Base-by-base conservation (phyloP, 2,113 vertebrate genomes). In the Bubo blakistoni region DNA sequence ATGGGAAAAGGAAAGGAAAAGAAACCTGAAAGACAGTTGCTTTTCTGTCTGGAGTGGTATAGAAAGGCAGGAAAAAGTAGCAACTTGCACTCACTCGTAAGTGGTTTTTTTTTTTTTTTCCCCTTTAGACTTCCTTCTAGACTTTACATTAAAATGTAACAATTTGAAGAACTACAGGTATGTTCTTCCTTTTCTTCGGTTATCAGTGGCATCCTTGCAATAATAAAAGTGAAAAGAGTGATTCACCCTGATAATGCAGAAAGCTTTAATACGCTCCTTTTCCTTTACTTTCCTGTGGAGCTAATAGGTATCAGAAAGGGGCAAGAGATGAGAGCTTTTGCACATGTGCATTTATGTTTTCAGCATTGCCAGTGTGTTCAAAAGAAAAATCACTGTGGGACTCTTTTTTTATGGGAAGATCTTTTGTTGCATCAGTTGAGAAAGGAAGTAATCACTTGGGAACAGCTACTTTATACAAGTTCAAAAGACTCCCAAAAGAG, bases 361-460 rank as follows among this genome's bases (percentile, higher is more conserved):
- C 96, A 96, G 84, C 77, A 88, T 89, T 91, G 87, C 90, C 76
- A 70, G 21, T 66, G 78, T 92, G 94, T 94, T 98, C 97, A 98
- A 98, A 98, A 96, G 95, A 90, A 93, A 91, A 93, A 92, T 69
- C 89, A 93, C 92, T 54, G 82, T 88, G 78, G 90, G 95, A 34
- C n/a, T 88, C 90, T 80, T 57, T 94, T 78, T 91, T 88, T 74
- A 81, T 94, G 77, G 93, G 92, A 85, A 96, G 83, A 84, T 97
- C 96, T 98, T 98, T 98, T 98, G 96, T 98, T 96, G 91, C 95
- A 96, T 97, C 95, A 85, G 82, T 97, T 98, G 97, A 98, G 96
- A 98, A 98, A 94, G 93, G 96, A 97, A 96, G 95, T 98, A 98
- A 98, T 98, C 98, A 97, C 97, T 97, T 97, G 97, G 98, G 98